Evolutionary conservation across 1,140 invertebrate species (phyloP).

Genomic region (Aricia agestis): DNA sequence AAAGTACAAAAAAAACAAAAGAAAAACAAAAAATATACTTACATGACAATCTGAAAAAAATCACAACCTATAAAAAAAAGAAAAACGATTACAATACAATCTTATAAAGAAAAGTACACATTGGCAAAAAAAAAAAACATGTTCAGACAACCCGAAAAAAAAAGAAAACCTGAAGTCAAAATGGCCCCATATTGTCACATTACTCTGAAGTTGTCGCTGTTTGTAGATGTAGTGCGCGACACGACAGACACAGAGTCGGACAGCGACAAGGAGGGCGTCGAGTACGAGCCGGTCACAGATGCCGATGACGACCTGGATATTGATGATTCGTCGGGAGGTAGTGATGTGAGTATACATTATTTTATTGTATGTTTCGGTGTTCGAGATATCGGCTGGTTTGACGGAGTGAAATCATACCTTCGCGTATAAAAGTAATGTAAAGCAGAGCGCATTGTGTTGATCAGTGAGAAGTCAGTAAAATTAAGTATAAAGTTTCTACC

Average conservation of each 20-base stretch:
- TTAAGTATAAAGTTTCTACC: too few species aligned
- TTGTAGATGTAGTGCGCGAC: slow-evolving; percentile 74
- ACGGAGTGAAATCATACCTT: too few species aligned
- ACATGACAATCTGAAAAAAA: not conserved
- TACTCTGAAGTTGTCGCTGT: slow-evolving; percentile 42
- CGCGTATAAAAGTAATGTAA: too few species aligned
- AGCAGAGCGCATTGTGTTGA: too few species aligned
- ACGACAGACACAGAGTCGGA: slow-evolving; percentile 66
- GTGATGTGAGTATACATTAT: slow-evolving; percentile 50
- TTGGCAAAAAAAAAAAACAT: not conserved
- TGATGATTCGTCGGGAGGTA: slow-evolving; percentile 49
- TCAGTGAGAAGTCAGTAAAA: too few species aligned
- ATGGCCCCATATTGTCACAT: not conserved
- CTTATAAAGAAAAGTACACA: not conserved
- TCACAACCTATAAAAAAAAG: not conserved
- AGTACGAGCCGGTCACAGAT: slow-evolving; percentile 38
- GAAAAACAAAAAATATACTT: not conserved
- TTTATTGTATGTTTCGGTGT: too few species aligned
- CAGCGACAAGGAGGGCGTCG: slow-evolving; percentile 38
- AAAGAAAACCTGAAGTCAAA: not conserved
- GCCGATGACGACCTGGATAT: slow-evolving; percentile 36
- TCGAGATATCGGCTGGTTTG: too few species aligned
- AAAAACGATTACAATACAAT: too few species aligned
- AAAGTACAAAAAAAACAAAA: too few species aligned
- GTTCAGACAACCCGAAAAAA: not conserved